phyloP scores from a whole-genome alignment of 2,888 invertebrate genomes.

The Choristoneura rosaceana region DNA sequence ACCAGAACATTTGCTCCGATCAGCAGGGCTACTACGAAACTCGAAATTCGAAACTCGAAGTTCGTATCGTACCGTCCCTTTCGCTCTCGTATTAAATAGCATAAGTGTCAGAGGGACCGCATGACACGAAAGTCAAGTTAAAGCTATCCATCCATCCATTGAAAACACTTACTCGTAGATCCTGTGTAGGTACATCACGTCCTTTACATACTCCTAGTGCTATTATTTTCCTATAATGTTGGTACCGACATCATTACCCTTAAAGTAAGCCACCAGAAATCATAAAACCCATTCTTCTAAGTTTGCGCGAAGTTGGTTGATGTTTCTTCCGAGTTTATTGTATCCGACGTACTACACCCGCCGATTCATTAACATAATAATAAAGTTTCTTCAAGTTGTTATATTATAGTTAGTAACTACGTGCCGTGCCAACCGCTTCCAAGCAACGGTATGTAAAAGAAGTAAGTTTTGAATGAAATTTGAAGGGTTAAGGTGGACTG shows the following conservation, averaged over 20 bases:
- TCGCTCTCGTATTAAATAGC: too few relatives aligned
- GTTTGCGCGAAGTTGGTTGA: conserved; percentile 17
- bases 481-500: too few relatives aligned
- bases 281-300: conserved; percentile 24
- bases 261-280: conserved; percentile 5
- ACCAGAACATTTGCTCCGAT: too few relatives aligned
- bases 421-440: neutral
- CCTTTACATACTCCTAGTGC: neutral
- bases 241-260: conserved; percentile 9
- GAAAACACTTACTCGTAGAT: neutral
- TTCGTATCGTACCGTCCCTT: too few relatives aligned
- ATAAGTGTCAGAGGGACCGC: too few relatives aligned
- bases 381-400: conserved; percentile 10
- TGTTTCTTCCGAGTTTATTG: conserved; percentile 29
- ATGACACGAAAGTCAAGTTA: too few relatives aligned
- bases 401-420: conserved; percentile 7
- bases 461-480: neutral
- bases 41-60: too few relatives aligned
- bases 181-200: neutral
- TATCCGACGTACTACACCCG: conserved; percentile 14
- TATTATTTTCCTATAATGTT: conserved; percentile 5
- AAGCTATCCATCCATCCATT: too few relatives aligned
- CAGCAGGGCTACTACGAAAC: too few relatives aligned
- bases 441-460: neutral
- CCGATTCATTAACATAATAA: conserved; percentile 24